Evolutionary conservation across 2,113 vertebrate genomes (phyloP).

Genomic region (Nycticebus coucang): DNA sequence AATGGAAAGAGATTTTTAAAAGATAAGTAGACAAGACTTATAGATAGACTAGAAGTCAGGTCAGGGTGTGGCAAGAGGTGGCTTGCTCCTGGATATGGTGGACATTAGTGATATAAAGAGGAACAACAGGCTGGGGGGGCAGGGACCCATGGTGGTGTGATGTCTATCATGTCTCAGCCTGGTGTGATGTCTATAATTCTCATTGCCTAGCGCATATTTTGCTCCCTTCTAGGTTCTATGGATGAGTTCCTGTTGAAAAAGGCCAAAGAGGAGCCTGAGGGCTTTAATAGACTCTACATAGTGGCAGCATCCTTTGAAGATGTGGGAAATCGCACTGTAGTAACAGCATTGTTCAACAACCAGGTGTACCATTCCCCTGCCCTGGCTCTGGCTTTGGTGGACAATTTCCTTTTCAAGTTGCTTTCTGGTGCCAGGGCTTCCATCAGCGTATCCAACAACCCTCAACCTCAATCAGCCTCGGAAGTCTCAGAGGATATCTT

Average conservation of each 20-base stretch:
- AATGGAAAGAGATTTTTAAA: neutral
- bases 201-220: neutral
- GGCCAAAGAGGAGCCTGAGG: constrained; percentile 87
- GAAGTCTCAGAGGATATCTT: constrained; percentile 55
- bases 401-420: constrained; percentile 90
- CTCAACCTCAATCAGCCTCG: constrained; percentile 83
- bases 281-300: constrained; percentile 91
- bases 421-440: constrained; percentile 90
- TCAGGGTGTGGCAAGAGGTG: accelerated
- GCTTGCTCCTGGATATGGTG: neutral
- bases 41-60: neutral
- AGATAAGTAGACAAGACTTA: neutral
- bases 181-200: neutral
- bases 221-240: constrained; percentile 83
- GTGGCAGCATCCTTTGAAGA: constrained; percentile 88
- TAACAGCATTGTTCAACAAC: constrained; percentile 94
- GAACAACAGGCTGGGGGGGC: neutral
- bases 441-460: constrained; percentile 89
- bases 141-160: too few species aligned
- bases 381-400: constrained; percentile 89
- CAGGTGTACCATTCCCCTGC: constrained; percentile 92
- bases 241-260: constrained; percentile 89
- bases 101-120: neutral
- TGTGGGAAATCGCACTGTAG: constrained; percentile 57
- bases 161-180: too few species aligned